Evolutionary conservation across 1,140 invertebrate genomes (phyloP).

Genomic region (Zaprionus kolodkinae): DNA sequence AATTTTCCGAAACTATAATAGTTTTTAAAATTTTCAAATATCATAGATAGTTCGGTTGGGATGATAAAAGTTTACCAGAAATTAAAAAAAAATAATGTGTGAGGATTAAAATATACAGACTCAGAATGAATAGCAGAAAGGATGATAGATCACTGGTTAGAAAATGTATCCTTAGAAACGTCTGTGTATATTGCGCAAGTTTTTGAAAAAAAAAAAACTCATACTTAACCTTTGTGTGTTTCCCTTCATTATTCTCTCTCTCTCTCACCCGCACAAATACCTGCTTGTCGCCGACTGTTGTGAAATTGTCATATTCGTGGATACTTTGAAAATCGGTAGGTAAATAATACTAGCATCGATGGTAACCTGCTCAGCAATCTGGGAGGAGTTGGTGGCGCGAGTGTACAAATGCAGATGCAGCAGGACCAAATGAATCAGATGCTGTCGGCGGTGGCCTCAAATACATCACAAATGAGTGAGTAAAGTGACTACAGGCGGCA

Average conservation of each 20-base stretch:
- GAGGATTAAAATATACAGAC: no score
- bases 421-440: slow-evolving; percentile 70
- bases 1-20: background rate
- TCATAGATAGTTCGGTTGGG: background rate
- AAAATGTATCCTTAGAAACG: background rate
- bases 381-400: slow-evolving; percentile 47
- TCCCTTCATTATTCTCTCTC: background rate
- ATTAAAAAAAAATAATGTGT: no score
- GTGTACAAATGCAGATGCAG: slow-evolving; percentile 47
- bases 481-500: slow-evolving; percentile 14
- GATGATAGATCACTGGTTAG: background rate
- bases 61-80: no score
- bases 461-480: slow-evolving; percentile 67
- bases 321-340: slow-evolving; percentile 48
- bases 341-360: slow-evolving; percentile 58
- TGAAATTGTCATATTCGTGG: background rate
- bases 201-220: no score
- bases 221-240: slow-evolving; percentile 2
- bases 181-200: background rate
- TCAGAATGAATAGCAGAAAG: no score
- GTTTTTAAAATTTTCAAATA: background rate
- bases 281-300: background rate
- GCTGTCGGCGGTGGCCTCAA: slow-evolving; percentile 53
- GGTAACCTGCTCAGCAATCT: slow-evolving; percentile 40
- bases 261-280: background rate